phyloP scores from a whole-genome alignment of 2,113 vertebrate species.

The Charina bottae region DNA sequence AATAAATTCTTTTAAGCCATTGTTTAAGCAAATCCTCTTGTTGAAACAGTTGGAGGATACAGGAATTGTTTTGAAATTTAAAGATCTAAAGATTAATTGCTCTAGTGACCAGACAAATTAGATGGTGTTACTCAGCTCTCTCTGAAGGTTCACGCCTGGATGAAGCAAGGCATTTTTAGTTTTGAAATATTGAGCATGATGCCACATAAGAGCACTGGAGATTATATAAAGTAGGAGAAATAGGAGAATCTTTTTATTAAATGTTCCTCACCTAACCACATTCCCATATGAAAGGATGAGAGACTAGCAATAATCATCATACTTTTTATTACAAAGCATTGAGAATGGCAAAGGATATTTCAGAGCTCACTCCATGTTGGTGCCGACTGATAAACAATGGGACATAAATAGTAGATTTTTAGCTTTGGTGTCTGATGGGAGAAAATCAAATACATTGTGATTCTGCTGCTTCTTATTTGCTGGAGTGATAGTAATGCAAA shows the following conservation, averaged over 20 bases:
- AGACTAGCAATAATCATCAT: not conserved
- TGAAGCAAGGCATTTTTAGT: slow-evolving; percentile 31
- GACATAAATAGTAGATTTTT: not conserved
- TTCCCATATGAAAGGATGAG: not conserved
- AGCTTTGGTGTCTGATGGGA: not conserved
- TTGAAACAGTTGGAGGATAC: slow-evolving; percentile 37
- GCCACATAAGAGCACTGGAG: slow-evolving; percentile 19
- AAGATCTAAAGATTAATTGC: slow-evolving; percentile 30
- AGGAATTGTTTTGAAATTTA: slow-evolving; percentile 41
- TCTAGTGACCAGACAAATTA: slow-evolving; percentile 35
- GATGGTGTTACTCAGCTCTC: slow-evolving; percentile 32
- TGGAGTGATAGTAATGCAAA: not conserved
- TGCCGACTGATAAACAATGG: not conserved
- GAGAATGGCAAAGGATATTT: not conserved
- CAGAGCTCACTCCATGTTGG: not conserved
- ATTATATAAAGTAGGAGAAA: slow-evolving; percentile 1
- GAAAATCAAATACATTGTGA: not conserved
- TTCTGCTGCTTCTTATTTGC: not conserved
- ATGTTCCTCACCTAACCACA: slow-evolving; percentile 25
- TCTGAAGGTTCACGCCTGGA: slow-evolving; percentile 16
- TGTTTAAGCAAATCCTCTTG: slow-evolving; percentile 54
- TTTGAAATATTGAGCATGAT: slow-evolving; percentile 17
- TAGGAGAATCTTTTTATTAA: slow-evolving; percentile 20
- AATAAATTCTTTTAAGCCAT: slow-evolving; percentile 21
- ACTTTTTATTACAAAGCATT: not conserved